Evolutionary conservation across 2,888 invertebrate genomes (phyloP).

Genomic region (Eumacrocentrus americanus): DNA sequence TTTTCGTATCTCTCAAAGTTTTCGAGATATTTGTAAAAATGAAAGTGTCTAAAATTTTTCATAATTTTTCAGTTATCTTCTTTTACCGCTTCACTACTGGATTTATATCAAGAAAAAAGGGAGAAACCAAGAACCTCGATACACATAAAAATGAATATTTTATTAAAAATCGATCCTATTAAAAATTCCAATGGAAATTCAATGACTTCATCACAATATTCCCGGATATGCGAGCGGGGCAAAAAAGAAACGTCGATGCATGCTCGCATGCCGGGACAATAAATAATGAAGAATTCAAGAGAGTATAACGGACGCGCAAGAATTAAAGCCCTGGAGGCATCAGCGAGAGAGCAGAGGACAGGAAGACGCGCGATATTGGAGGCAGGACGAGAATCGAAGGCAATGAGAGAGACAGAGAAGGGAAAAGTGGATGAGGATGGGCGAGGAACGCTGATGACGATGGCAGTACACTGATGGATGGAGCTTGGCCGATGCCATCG

Average conservation of each 20-base stretch:
- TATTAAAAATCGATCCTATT: background rate
- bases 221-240: background rate
- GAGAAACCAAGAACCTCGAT: constrained; percentile 9
- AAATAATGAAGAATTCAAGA: constrained; percentile 20
- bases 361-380: constrained; percentile 28
- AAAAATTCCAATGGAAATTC: background rate
- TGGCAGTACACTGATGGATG: constrained; percentile 47
- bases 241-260: background rate
- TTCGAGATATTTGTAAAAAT: no score
- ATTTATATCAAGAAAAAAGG: background rate
- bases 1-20: no score
- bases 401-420: constrained; percentile 24
- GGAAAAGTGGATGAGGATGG: constrained; percentile 23
- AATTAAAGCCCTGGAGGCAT: constrained; percentile 28
- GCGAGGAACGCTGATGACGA: constrained; percentile 28
- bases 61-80: no score
- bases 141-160: constrained; percentile 6
- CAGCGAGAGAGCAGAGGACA: constrained; percentile 21
- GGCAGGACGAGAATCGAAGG: constrained; percentile 11
- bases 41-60: no score
- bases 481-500: constrained; percentile 33
- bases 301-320: constrained; percentile 14
- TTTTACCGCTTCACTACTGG: no score
- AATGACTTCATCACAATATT: constrained; percentile 12
- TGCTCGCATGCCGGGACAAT: constrained; percentile 7